A percentile compares a stretch with the other conserved stretches of the same genome.
Evolutionary conservation across 2,888 invertebrate species (phyloP).

Genomic region (Diarsia brunnea): DNA sequence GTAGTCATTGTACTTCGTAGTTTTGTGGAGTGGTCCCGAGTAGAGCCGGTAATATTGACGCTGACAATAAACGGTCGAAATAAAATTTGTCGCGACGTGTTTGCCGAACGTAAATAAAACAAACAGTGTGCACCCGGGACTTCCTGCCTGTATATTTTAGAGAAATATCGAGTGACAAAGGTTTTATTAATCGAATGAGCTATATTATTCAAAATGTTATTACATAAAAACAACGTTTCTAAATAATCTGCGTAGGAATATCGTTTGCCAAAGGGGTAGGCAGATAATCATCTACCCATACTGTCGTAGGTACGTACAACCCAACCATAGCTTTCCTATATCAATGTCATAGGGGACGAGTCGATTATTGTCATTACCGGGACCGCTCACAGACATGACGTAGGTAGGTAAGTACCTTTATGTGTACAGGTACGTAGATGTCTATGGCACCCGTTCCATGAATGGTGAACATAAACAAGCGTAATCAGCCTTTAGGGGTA

Average conservation of each 20-base stretch:
- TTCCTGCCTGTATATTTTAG: conserved; percentile 24
- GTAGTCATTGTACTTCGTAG: conserved; percentile 9
- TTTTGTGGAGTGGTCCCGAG: conserved; percentile 21
- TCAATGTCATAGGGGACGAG: conserved; percentile 13
- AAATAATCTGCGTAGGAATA: not conserved
- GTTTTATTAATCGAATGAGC: conserved; percentile 22
- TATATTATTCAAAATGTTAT: conserved; percentile 1
- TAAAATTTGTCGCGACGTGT: conserved; percentile 54
- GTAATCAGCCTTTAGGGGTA: conserved; percentile 7
- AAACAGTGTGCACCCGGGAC: conserved; percentile 37
- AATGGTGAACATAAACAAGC: conserved; percentile 30
- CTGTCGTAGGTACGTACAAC: conserved; percentile 2
- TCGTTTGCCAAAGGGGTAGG: not conserved
- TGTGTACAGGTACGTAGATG: not conserved
- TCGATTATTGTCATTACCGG: conserved; percentile 45
- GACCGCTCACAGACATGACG: conserved; percentile 14
- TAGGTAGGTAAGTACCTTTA: conserved; percentile 2
- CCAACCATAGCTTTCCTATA: conserved; percentile 22
- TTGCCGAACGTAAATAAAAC: conserved; percentile 53
- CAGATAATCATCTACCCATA: not conserved
- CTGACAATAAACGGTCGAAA: conserved; percentile 47
- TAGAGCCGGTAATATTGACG: conserved; percentile 39
- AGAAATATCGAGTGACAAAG: conserved; percentile 16
- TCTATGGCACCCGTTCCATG: conserved; percentile 8
- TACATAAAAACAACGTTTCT: not conserved